Evolutionary conservation across 2,113 vertebrate genomes (phyloP).

Genomic region (chimpanzee (Pan troglodytes)): NHGRI_mPanTro3-v2.1_pri NC_072414.2:40757001-40757500

Average conservation of each 20-base stretch:
- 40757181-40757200: background rate
- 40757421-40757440: background rate
- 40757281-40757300: background rate
- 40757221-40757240: background rate
- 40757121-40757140: background rate
- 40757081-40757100: background rate
- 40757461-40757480: background rate
- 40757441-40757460: background rate
- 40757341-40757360: constrained; percentile 2
- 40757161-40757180: background rate
- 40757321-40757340: background rate
- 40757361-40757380: background rate
- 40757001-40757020: background rate
- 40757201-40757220: background rate
- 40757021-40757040: background rate
- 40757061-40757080: background rate
- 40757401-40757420: background rate
- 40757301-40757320: constrained; percentile 8
- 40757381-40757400: background rate
- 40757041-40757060: background rate
- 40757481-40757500: background rate
- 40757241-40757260: background rate
- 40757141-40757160: background rate
- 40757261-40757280: background rate
- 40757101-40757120: background rate